Percentiles rank a stretch among this genome's conserved stretches.
These are phyloP conservation scores for Brachionus manjavacas DNA, from an alignment of 1,140 invertebrate species.

Conservation along the genomic window DNA sequence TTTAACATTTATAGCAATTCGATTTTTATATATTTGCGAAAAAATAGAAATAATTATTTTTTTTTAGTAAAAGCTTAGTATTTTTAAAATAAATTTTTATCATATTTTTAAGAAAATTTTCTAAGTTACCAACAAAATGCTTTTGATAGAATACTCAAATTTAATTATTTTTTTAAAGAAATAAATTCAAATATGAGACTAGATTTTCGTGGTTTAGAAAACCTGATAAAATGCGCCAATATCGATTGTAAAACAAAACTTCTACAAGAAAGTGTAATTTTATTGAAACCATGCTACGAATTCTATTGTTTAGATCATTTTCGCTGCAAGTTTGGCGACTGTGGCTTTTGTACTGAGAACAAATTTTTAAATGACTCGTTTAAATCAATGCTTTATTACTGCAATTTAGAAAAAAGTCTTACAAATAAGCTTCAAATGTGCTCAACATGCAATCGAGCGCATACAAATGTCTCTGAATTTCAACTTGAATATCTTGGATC, in stretches of 20 bases:
- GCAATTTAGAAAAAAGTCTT: background rate
- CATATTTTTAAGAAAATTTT: background rate
- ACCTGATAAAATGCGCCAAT: background rate
- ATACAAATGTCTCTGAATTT: background rate
- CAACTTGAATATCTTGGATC: background rate
- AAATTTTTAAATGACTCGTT: background rate
- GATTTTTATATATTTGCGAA: no score
- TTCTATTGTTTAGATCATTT: background rate
- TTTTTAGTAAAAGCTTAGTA: background rate
- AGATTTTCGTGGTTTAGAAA: background rate
- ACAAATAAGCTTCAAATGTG: background rate
- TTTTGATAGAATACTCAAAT: background rate
- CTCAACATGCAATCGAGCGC: background rate
- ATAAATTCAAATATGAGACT: background rate
- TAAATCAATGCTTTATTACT: background rate
- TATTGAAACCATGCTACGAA: conserved; percentile 13
- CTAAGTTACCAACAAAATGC: background rate
- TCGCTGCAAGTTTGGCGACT: background rate
- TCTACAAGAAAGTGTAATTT: background rate
- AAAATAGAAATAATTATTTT: no score
- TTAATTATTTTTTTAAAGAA: background rate
- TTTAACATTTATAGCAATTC: no score
- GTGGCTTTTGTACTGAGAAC: background rate
- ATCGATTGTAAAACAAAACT: background rate
- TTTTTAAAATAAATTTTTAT: no score